phyloP scores from a whole-genome alignment of 2,888 invertebrate genomes.

The Parthenolecanium corni region DNA sequence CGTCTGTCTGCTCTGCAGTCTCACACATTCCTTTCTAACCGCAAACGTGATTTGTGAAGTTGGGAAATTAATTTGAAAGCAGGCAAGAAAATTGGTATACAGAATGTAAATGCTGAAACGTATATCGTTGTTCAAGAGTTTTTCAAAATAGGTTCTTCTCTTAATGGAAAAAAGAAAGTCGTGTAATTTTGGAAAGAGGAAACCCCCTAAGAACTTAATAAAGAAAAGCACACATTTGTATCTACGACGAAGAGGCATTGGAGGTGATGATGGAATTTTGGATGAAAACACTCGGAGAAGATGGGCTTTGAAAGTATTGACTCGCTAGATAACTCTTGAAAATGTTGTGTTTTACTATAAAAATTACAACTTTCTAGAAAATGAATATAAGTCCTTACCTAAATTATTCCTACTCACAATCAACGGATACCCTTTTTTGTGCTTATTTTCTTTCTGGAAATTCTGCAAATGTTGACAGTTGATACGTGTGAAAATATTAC shows the following conservation, averaged over 20 bases:
- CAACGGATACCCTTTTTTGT: no score
- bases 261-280: neutral
- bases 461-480: no score
- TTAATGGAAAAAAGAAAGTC: neutral
- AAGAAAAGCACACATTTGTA: constrained; percentile 12
- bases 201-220: constrained; percentile 1
- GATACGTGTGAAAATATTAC: no score
- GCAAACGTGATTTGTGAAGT: constrained; percentile 18
- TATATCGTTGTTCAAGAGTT: constrained; percentile 4
- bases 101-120: constrained; percentile 7
- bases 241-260: neutral
- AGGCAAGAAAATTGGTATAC: neutral
- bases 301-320: no score
- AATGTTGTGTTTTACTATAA: no score
- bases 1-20: neutral
- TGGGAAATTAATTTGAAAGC: constrained; percentile 17
- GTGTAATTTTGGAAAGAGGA: neutral
- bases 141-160: neutral
- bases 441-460: no score
- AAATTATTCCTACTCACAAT: no score
- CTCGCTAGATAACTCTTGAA: no score
- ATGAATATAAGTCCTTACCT: no score
- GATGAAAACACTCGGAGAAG: constrained; percentile 8
- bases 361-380: no score
- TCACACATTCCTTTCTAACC: neutral